Evolutionary conservation across 2,797 vertebrate species (phyloP).

Genomic region (Fringilla coelebs): DNA sequence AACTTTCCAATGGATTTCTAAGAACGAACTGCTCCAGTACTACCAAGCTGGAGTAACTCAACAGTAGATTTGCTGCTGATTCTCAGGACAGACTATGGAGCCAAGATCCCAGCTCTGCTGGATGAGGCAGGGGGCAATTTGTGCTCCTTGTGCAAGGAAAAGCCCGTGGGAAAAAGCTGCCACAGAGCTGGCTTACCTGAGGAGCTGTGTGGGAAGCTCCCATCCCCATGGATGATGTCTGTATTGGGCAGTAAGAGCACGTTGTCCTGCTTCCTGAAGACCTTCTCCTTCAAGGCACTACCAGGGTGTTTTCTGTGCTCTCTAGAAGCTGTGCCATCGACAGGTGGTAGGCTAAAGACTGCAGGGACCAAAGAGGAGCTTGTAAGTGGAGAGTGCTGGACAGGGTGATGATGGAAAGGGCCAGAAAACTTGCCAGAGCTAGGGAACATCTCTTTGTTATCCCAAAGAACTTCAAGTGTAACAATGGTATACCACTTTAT

Average conservation of each 20-base stretch:
- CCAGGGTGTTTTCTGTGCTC: not conserved
- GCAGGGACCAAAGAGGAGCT: not conserved
- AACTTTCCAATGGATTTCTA: not conserved
- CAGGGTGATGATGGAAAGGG: not conserved
- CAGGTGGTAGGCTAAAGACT: conserved; percentile 7
- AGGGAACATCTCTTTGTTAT: not conserved
- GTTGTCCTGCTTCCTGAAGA: conserved; percentile 40
- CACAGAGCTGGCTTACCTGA: conserved; percentile 47
- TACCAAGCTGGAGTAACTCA: not conserved
- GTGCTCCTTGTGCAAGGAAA: not conserved
- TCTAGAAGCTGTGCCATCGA: not conserved
- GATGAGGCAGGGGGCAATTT: not conserved
- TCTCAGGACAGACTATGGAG: not conserved
- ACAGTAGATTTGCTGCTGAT: not conserved
- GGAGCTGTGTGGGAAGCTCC: conserved; percentile 2
- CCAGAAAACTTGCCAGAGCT: not conserved
- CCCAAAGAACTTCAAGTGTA: not conserved
- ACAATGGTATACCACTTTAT: too few species aligned
- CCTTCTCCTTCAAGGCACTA: not conserved
- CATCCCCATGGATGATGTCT: not conserved
- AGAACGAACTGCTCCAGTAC: not conserved
- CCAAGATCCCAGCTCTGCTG: not conserved
- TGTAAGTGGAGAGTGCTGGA: not conserved
- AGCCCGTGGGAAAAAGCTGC: not conserved
- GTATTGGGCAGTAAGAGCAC: conserved; percentile 34